Evolutionary conservation across 2,888 invertebrate species (phyloP), one percentile per base, ranked within the genome.

Genomic region (Mactromeris polynyma): DNA sequence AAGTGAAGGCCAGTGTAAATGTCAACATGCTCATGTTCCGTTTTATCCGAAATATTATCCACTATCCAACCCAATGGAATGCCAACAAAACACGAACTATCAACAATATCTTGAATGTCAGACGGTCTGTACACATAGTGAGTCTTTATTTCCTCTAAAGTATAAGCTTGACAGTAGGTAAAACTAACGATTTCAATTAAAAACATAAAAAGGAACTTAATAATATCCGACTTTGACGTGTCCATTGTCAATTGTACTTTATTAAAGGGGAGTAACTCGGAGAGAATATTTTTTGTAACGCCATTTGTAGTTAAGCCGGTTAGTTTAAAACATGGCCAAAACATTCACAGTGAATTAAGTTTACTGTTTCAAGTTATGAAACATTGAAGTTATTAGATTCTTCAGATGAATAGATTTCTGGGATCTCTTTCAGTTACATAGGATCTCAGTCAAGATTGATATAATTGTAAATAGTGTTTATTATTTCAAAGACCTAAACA

Each of bases 21-120:
- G 26, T 85, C 54, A 19, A 26, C n/a, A 19, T n/a, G 2, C n/a
- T 73, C 46, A 17, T 33, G 73, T 33, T 33, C 19, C 0, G 33
- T 9, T 4, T 36, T 17, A 11, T 33, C 73, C n/a, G 33, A 33
- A 40, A 19, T 26, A 26, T 78, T 46, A 26, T 38, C 42, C 9
- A 81, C 69, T 33, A 36, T 14, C 14, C 21, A 40, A 42, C 54
- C 17, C 14, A 17, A 78, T 2, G 85, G 83, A 77, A 92, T 80
- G 31, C 89, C 90, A 51, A 93, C 85, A 88, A 92, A 91, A 81
- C 90, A 90, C 6, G 91, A 85, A 14, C 69, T 84, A 46, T 91
- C 89, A 33, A 90, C 77, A 21, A 91, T 83, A 9, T 85, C 46
- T 14, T 79, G 21, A 21, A 92, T 80, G 9, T 89, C 89, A 51